Base-by-base conservation (phyloP, 2,113 vertebrate species). In the Ceyx cyanopectus region DNA sequence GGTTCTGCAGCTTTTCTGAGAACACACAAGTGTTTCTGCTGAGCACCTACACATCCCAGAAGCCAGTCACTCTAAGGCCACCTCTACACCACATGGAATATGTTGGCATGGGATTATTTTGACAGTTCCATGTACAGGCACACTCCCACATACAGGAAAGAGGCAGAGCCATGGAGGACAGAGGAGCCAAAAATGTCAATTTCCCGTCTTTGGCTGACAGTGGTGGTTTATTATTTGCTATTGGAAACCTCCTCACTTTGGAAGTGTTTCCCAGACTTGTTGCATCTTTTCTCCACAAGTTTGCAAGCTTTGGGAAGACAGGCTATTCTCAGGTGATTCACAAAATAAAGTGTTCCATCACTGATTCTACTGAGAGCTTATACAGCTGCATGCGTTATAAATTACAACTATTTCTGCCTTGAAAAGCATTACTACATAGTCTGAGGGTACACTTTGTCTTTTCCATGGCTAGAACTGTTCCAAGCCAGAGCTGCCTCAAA, bases 281-380 rank as follows among this genome's bases (percentile, higher is more conserved):
- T 69, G 32, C 48, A 77, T 74, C 92, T 87, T 75, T 78, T 19
- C 70, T 60, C 67, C 24, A 20, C 40, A 76, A 69, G 85, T 69
- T 54, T 85, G 22, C 32, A 73, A 69, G 85, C 74, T 58, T 85
- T 0, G 26, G 51, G 75, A 92, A 89, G 84, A 91, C 14, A 45
- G n/a, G 43, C 78, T 94, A 89, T 92, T 96, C 94, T 93, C 96
- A 95, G 92, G 87, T 92, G 94, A 93, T 82, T 60, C 75, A 93
- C 91, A 95, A 95, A 96, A 92, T 30, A 88, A 91, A 95, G 30
- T 14, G 43, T 77, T 92, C 87, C 91, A 67, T 69, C 92, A 89
- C n/a, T 92, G 92, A 82, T 65, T 93, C 84, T 89, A 43, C 89
- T 95, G 88, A 95, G 90, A 92, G 63, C 77, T 95, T 89, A 77